A percentile compares a stretch with the other conserved stretches of the same genome.
phyloP scores from a whole-genome alignment of 2,888 invertebrate genomes.

The Andrena chrysosceles region DNA sequence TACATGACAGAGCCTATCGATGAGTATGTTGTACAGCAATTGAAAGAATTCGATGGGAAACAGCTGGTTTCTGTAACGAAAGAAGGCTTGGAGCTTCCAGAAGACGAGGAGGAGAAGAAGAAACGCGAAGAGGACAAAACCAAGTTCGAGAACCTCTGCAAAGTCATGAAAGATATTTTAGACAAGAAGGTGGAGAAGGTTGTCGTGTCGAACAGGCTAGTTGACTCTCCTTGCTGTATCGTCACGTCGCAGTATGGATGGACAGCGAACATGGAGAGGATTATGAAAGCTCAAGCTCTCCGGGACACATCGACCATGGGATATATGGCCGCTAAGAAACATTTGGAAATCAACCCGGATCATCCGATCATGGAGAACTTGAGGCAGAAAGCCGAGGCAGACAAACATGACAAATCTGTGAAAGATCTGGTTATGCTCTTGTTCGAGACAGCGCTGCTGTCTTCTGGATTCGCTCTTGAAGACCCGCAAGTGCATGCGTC shows the following conservation, averaged over 20 bases:
- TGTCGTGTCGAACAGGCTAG: conserved; percentile 97
- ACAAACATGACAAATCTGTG: conserved; percentile 99
- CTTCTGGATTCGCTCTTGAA: conserved; percentile 98
- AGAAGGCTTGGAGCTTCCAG: conserved; percentile 98
- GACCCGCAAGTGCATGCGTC: conserved; percentile 98
- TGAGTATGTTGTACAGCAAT: conserved; percentile 99
- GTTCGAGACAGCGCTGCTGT: conserved; percentile 97
- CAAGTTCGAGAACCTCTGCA: conserved; percentile 92
- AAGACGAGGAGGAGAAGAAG: conserved; percentile 99
- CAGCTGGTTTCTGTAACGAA: conserved; percentile 98
- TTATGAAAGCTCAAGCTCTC: conserved; percentile 99
- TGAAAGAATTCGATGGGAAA: conserved; percentile 99
- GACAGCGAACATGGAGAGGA: conserved; percentile 99
- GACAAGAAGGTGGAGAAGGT: conserved; percentile 99
- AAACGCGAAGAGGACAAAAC: conserved; percentile 96
- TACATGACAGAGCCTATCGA: conserved; percentile 99
- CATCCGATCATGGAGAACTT: conserved; percentile 97
- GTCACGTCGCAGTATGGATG: conserved; percentile 99
- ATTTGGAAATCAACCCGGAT: conserved; percentile 98
- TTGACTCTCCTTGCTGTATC: conserved; percentile 99
- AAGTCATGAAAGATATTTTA: conserved; percentile 98
- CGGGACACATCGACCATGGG: conserved; percentile 99
- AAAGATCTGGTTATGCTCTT: conserved; percentile 98
- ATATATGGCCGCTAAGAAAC: conserved; percentile 99
- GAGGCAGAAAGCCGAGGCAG: conserved; percentile 96